These are phyloP conservation scores for Atrina japonica DNA, from an alignment of 2,888 invertebrate genomes.

Conservation along the genomic window DNA sequence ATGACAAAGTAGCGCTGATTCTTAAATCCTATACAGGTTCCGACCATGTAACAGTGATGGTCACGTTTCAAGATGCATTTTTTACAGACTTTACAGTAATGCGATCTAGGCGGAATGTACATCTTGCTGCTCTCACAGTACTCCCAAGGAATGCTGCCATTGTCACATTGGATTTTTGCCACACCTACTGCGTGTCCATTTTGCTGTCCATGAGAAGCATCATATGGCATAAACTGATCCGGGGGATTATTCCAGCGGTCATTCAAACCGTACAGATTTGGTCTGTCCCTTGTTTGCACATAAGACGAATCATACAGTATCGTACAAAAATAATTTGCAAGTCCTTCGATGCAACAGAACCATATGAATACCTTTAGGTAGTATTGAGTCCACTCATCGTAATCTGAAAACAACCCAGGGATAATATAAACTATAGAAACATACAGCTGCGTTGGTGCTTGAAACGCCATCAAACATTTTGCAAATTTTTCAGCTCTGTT, in stretches of 20 bases:
- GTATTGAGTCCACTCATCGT: slow-evolving; percentile 59
- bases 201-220: slow-evolving; percentile 37
- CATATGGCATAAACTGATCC: slow-evolving; percentile 44
- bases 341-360: slow-evolving; percentile 56
- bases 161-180: slow-evolving; percentile 8
- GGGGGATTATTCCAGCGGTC: slow-evolving; percentile 41
- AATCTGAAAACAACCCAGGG: slow-evolving; percentile 58
- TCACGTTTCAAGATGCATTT: slow-evolving; percentile 74
- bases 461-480: slow-evolving; percentile 56
- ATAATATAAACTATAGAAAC: slow-evolving; percentile 57
- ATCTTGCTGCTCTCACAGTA: slow-evolving; percentile 64
- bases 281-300: slow-evolving; percentile 40
- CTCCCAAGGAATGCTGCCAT: slow-evolving; percentile 56
- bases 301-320: slow-evolving; percentile 58
- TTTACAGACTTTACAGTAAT: slow-evolving; percentile 71
- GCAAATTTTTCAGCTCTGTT: slow-evolving; percentile 39
- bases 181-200: slow-evolving; percentile 21
- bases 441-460: slow-evolving; percentile 63
- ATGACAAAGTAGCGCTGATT: slow-evolving; percentile 71
- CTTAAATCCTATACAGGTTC: slow-evolving; percentile 61
- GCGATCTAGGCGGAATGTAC: slow-evolving; percentile 66
- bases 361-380: slow-evolving; percentile 61
- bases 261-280: slow-evolving; percentile 4
- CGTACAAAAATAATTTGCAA: slow-evolving; percentile 66
- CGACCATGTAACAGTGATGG: slow-evolving; percentile 74